Conservation (phyloP, 2,888 invertebrate genomes). For the Erannis defoliaria region DNA sequence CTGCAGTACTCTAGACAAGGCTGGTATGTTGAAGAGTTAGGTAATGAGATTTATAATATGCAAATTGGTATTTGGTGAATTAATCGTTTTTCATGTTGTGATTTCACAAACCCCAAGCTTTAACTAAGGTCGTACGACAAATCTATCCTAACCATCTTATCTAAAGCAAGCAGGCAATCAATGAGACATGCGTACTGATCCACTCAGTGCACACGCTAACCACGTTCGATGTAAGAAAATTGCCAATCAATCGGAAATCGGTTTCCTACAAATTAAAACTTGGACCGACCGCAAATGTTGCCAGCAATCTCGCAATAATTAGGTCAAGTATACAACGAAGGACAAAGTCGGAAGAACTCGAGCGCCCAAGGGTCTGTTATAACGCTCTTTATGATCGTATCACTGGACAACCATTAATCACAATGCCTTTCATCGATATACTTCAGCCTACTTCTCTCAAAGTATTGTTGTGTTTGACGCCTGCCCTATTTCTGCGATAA, state of each 20-base stretch:
- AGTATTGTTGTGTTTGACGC: constrained; percentile 56
- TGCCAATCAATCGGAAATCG: constrained; percentile 64
- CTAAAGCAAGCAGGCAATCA: constrained; percentile 29
- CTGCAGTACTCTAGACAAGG: too few species aligned
- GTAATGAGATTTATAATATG: too few species aligned
- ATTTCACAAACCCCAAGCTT: not conserved
- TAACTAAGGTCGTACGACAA: not conserved
- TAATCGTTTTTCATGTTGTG: too few species aligned
- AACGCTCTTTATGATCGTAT: constrained; percentile 71
- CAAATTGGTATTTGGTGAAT: too few species aligned
- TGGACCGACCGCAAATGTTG: constrained; percentile 57
- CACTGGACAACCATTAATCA: constrained; percentile 73
- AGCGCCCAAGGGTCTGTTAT: constrained; percentile 60
- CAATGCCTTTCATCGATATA: constrained; percentile 60
- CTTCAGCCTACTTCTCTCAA: constrained; percentile 59
- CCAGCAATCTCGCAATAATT: constrained; percentile 68
- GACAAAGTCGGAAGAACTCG: constrained; percentile 59
- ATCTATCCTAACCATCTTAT: not conserved
- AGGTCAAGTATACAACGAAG: constrained; percentile 78
- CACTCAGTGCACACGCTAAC: constrained; percentile 43
- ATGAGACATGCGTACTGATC: constrained; percentile 40
- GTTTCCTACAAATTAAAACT: constrained; percentile 66
- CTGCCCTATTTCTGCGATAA: constrained; percentile 58
- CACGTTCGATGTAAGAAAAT: constrained; percentile 52
- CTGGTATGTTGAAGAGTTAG: too few species aligned